Percentiles rank a stretch among this genome's conserved stretches.
Conservation (phyloP, 1,140 invertebrate species). For the Drosophila nigrodunni region DNA sequence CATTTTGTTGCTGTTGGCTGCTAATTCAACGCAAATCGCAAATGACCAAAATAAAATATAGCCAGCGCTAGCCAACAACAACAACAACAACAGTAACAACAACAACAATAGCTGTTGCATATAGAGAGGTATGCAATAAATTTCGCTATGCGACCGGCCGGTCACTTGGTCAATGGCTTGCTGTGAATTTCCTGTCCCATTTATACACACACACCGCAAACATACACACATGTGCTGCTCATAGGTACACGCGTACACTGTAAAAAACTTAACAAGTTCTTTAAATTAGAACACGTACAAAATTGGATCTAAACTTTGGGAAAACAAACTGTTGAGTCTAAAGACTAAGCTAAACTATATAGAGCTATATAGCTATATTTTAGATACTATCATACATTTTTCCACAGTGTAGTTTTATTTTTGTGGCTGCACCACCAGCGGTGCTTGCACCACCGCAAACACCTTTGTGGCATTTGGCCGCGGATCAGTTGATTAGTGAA, state of each 20-base stretch:
- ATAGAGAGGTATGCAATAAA: conserved; percentile 40
- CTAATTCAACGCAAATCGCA: conserved; percentile 62
- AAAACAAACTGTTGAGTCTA: too few species aligned
- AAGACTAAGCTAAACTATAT: too few species aligned
- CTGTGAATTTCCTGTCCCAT: conserved; percentile 31
- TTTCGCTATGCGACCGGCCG: conserved; percentile 30
- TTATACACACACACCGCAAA: background rate
- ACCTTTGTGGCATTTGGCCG: conserved; percentile 12
- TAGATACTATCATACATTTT: too few species aligned
- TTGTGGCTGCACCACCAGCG: too few species aligned
- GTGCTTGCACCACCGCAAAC: conserved; percentile 4
- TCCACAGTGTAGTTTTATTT: too few species aligned
- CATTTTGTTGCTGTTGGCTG: conserved; percentile 35
- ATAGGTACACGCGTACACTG: background rate
- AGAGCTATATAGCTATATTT: too few species aligned
- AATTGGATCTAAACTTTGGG: too few species aligned
- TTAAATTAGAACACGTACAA: too few species aligned
- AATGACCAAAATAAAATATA: conserved; percentile 61
- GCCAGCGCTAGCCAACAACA: conserved; percentile 26
- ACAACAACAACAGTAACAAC: conserved; percentile 1
- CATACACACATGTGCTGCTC: background rate
- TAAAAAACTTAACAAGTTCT: too few species aligned
- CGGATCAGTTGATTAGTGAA: too few species aligned
- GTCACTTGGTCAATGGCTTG: conserved; percentile 48
- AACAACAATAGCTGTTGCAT: conserved; percentile 31